Conservation (phyloP, 2,113 vertebrate species). For the Phylloscopus trochiloides region DNA sequence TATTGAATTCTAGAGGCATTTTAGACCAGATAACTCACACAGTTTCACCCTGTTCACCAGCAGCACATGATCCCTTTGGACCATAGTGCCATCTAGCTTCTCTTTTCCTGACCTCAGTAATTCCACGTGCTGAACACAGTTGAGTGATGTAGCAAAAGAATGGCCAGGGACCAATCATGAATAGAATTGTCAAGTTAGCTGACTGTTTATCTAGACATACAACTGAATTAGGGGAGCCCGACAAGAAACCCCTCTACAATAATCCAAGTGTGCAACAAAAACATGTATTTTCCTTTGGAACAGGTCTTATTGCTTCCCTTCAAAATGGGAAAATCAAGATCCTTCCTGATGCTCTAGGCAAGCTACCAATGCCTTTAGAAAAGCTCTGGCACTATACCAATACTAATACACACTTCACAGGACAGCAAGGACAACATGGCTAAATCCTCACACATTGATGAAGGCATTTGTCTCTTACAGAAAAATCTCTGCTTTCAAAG, state of each 20-base stretch:
- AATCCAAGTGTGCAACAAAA: neutral
- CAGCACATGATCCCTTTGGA: conserved; percentile 18
- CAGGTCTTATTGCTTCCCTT: neutral
- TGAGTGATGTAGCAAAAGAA: neutral
- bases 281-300: neutral
- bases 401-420: neutral
- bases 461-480: neutral
- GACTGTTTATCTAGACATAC: neutral
- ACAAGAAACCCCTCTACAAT: neutral
- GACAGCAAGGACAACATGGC: neutral
- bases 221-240: neutral
- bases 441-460: neutral
- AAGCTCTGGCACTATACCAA: neutral
- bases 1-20: neutral
- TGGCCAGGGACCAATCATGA: neutral
- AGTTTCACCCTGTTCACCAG: neutral
- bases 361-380: neutral
- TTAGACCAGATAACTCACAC: neutral
- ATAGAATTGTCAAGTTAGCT: neutral
- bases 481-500: neutral
- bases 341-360: neutral
- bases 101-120: conserved; percentile 13
- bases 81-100: conserved; percentile 72
- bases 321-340: neutral
- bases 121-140: neutral